A percentile compares a stretch with the other conserved stretches of the same genome.
Conservation (phyloP, 2,113 vertebrate species). For the Microcebus jonahi region DNA sequence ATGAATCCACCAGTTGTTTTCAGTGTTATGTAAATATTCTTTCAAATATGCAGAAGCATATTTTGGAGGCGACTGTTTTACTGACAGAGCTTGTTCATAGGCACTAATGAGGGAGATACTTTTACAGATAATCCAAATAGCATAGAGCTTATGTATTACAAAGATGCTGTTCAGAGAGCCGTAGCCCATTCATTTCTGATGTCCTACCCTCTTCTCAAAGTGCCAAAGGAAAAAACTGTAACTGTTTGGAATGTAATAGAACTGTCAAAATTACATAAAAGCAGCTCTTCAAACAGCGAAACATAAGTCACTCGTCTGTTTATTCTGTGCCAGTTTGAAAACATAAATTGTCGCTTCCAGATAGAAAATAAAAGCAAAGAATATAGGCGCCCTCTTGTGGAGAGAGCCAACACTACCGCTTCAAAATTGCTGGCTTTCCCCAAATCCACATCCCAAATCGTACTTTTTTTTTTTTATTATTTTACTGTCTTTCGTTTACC, state of each 20-base stretch:
- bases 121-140: conserved; percentile 36
- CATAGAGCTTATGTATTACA: neutral
- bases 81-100: conserved; percentile 48
- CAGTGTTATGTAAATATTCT: conserved; percentile 46
- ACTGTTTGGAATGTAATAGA: neutral
- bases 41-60: conserved; percentile 44
- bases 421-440: neutral
- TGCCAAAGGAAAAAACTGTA: conserved; percentile 1
- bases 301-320: conserved; percentile 18
- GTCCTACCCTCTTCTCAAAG: neutral
- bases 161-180: neutral
- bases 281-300: neutral
- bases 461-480: no score
- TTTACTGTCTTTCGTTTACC: no score
- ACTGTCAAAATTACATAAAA: conserved; percentile 1
- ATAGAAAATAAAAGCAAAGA: conserved; percentile 39
- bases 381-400: conserved; percentile 65
- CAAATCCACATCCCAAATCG: neutral
- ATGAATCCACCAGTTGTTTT: conserved; percentile 46
- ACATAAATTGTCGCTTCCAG: neutral
- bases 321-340: conserved; percentile 10
- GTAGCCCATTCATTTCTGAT: neutral
- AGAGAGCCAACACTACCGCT: neutral
- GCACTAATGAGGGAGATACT: conserved; percentile 43
- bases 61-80: neutral